phyloP scores from a whole-genome alignment of 2,888 invertebrate genomes.

The Hofmannophila pseudospretella region DNA sequence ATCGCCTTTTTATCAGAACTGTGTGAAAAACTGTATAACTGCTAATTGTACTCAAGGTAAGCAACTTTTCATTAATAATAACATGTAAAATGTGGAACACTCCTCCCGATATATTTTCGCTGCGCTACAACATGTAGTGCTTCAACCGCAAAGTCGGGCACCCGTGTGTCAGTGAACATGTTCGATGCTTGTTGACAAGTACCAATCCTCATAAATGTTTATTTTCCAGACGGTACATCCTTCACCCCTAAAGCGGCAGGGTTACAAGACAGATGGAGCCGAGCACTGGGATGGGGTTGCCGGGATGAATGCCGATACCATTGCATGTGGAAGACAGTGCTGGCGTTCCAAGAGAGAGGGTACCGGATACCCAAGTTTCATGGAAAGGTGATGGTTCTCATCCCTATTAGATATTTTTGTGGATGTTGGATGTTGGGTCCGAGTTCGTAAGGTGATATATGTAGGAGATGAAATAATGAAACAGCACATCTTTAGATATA shows the following conservation, averaged over 20 bases:
- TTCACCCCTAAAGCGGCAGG: conserved; percentile 29
- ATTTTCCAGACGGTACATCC: conserved; percentile 26
- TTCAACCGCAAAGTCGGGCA: no score
- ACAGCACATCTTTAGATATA: no score
- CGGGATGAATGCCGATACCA: conserved; percentile 91
- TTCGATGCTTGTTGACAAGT: no score
- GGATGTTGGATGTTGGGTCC: no score
- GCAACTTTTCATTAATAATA: conserved; percentile 8
- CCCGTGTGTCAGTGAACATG: no score
- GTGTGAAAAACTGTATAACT: conserved; percentile 63
- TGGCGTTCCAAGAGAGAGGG: conserved; percentile 82
- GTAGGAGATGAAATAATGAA: no score
- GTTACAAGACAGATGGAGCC: conserved; percentile 38
- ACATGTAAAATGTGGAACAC: no score
- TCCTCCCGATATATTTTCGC: no score
- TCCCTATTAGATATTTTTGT: no score
- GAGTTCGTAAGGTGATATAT: no score
- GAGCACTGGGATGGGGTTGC: conserved; percentile 86
- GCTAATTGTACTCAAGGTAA: conserved; percentile 74
- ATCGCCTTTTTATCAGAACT: conserved; percentile 75
- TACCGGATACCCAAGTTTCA: conserved; percentile 93
- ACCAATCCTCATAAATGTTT: no score
- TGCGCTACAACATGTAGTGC: no score
- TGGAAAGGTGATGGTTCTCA: conserved; percentile 85
- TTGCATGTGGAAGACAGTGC: conserved; percentile 96